Evolutionary conservation across 1,140 invertebrate genomes (phyloP), one percentile per base, ranked within the genome.

Genomic region (Tenebrio molitor): DNA sequence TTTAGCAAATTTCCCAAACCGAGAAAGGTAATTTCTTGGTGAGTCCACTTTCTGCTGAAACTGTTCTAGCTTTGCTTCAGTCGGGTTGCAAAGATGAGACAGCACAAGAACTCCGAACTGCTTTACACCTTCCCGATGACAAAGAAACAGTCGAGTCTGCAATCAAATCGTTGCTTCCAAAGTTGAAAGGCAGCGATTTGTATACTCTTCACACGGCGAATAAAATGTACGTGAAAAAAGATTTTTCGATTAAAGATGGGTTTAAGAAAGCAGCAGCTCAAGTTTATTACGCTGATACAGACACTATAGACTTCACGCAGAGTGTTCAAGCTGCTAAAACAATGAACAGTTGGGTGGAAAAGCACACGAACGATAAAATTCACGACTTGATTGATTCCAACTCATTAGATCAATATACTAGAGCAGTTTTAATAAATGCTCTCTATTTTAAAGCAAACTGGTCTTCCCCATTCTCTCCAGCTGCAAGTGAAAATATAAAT

Each of bases 371-470:
- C 71, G 82, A 90, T 34, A 91, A 89, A 83, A 93, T 95, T 67
- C 88, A 87, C 67, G 82, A 93, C 78, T 80, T 94, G 8, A 83
- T 95, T 21, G 75, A 83, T n/a, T 66, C 82, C 78, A 88, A 86
- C 77, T 83, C 81, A 72, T 82, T 93, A 1, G 75, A 84, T 66
- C 74, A 81, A 7, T 76, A 85, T 19, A 90, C 88, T 74, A 87
- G 83, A 64, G 69, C 94, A n/a, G 86, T 96, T 6, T 84, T 96
- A 1, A 84, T 94, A 0, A 96, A 96, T 83, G 93, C 93, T 10
- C 84, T 96, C 29, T 94, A 96, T 81, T 96, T 96, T 82, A 95
- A 94, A 19, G 80, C 68, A 50, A 83, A 83, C 33, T 92, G 91
- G 91, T 75, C 84, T 46, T 82, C 80, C 80, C 7, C 81, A 85